Evolutionary conservation across 2,797 vertebrate genomes (phyloP).

Genomic region (Gephyroberyx darwinii): DNA sequence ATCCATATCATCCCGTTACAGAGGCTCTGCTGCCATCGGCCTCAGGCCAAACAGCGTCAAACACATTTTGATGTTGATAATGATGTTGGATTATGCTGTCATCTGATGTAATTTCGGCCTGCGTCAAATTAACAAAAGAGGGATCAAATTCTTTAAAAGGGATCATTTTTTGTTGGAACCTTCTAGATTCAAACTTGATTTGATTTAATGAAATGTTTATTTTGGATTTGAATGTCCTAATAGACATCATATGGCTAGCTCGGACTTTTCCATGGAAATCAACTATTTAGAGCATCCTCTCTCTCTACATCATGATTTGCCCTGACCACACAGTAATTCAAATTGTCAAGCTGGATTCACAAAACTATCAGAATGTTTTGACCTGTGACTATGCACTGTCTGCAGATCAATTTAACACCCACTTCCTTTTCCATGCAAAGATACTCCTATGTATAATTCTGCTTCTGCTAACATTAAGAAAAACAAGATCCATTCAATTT

Average conservation of each 20-base stretch:
- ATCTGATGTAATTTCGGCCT: constrained; percentile 74
- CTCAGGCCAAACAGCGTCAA: constrained; percentile 55
- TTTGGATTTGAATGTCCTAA: constrained; percentile 23
- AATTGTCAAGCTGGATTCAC: constrained; percentile 24
- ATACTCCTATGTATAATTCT: no score
- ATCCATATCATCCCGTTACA: constrained; percentile 80
- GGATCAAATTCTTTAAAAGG: constrained; percentile 70
- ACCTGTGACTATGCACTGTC: constrained; percentile 20
- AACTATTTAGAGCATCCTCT: constrained; percentile 34
- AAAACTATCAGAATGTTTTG: constrained; percentile 19
- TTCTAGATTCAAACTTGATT: constrained; percentile 55
- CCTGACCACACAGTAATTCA: constrained; percentile 42
- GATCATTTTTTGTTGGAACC: constrained; percentile 34
- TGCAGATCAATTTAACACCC: constrained; percentile 28
- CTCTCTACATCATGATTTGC: constrained; percentile 15
- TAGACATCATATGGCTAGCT: constrained; percentile 35
- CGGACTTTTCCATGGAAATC: constrained; percentile 41
- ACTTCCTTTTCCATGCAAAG: constrained; percentile 13
- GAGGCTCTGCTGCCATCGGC: constrained; percentile 57
- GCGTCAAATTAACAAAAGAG: constrained; percentile 72
- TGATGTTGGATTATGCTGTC: constrained; percentile 76
- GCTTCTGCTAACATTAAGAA: background rate
- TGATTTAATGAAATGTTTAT: constrained; percentile 53
- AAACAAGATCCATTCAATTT: constrained; percentile 21
- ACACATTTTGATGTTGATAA: constrained; percentile 72